Evolutionary conservation across 92 coral and sea anemone genomes (phyloP).

Genomic region (Parazoanthus atlanticus): DNA sequence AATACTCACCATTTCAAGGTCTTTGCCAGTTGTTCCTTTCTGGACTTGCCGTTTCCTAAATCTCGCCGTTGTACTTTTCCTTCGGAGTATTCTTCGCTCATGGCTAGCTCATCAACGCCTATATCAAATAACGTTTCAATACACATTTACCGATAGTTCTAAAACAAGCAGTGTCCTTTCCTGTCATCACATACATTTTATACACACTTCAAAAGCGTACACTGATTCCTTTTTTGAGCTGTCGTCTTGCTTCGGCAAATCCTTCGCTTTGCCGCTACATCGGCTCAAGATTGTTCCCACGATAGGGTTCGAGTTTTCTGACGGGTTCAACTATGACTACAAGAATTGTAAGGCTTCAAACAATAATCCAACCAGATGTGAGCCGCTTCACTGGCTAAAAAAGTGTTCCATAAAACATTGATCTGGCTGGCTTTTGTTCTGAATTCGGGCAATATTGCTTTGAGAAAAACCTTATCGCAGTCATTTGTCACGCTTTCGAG

Average conservation of each 20-base stretch:
- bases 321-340: neutral
- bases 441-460: conserved; percentile 33
- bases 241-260: conserved; percentile 13
- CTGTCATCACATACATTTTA: conserved; percentile 18
- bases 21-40: conserved; percentile 83
- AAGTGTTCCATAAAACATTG: conserved; percentile 6
- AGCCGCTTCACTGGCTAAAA: conserved; percentile 12
- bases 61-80: conserved; percentile 43
- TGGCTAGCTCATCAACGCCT: conserved; percentile 33
- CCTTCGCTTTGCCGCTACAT: conserved; percentile 7
- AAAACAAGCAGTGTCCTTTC: conserved; percentile 6
- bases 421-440: conserved; percentile 14
- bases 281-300: neutral
- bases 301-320: neutral
- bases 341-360: neutral
- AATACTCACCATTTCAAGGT: conserved; percentile 73
- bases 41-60: conserved; percentile 63
- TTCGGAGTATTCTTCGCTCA: conserved; percentile 53
- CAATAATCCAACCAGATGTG: neutral
- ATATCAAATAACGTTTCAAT: conserved; percentile 15
- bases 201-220: conserved; percentile 12
- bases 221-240: neutral
- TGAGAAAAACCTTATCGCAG: neutral
- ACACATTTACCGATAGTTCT: neutral
- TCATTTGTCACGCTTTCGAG: neutral